phyloP scores from a whole-genome alignment of 2,797 vertebrate species.

The Coreius guichenoti region DNA sequence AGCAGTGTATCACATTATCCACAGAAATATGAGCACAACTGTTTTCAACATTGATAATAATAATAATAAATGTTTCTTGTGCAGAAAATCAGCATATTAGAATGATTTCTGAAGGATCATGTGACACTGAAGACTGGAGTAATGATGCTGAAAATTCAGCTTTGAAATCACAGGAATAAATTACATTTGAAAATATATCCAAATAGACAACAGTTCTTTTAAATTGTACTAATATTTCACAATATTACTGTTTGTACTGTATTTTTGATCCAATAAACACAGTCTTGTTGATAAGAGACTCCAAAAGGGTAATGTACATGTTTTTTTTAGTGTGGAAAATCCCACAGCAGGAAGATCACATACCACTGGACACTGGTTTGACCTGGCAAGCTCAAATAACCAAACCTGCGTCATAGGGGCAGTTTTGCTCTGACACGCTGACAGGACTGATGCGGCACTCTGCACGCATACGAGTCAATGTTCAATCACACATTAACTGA shows the following conservation, averaged over 20 bases:
- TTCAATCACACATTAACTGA: slow-evolving; percentile 11
- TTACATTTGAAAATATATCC: neutral
- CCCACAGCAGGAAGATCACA: neutral
- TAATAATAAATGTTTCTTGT: neutral
- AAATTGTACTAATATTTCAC: neutral
- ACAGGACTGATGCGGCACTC: slow-evolving; percentile 22
- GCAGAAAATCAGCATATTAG: neutral
- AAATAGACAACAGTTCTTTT: neutral
- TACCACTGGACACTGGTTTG: slow-evolving; percentile 32
- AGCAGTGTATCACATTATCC: neutral
- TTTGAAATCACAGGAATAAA: neutral
- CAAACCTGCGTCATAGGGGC: slow-evolving; percentile 55
- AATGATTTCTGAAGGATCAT: neutral
- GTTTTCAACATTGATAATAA: neutral
- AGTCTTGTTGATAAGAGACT: neutral
- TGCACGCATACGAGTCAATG: slow-evolving; percentile 20
- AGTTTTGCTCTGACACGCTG: slow-evolving; percentile 23
- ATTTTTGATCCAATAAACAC: neutral
- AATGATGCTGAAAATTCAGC: neutral
- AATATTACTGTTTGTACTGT: neutral
- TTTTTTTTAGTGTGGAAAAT: neutral
- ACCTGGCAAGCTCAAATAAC: slow-evolving; percentile 61
- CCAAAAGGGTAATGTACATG: neutral
- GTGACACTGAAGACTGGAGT: neutral
- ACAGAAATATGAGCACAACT: neutral